Evolutionary conservation across 1,140 invertebrate genomes (phyloP), one percentile per base, ranked within the genome.

Genomic region (Nasonia vitripennis): DNA sequence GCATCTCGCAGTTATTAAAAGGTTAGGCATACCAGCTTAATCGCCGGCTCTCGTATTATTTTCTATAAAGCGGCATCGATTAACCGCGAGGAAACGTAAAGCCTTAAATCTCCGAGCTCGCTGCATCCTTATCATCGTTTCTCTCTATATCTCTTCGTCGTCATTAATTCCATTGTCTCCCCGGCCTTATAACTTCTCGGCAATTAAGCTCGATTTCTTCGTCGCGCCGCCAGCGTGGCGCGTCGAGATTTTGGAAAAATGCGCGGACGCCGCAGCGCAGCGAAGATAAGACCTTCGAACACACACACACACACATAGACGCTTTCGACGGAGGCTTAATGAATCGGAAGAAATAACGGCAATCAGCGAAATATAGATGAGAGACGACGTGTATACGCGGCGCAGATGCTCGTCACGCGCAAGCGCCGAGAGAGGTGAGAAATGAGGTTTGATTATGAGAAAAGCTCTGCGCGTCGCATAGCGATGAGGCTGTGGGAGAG

Each of bases 351-450:
- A 90, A 93, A 92, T 92, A 92, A 92, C 89, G 90, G 90, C 92
- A 93, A 93, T 93, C 92, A 93, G 90, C 91, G 87, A 93, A 93
- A 92, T 93, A 92, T 92, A 92, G 92, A 92, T 91, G 91, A 92
- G 89, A 89, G 89, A 91, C 89, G 89, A 88, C 87, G 85, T 81
- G 85, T 80, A 31, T 37, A 37, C 34, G 34, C 87, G 86, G 89
- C 90, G 90, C 89, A 86, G 90, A 91, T 91, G 91, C 91, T 84
- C 87, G 90, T 92, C 92, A 92, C 91, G 91, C 90, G 89, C 88
- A 87, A 45, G 10, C 9, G 41, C 41, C 41, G 20, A 62, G 55
- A 83, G 88, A 90, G 89, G 88, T 90, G 89, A 90, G 88, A 90
- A 91, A 90, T 89, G 89, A 90, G 87, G 88, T 90, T 90, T 91